These are phyloP conservation scores for Gibbula magus DNA, from an alignment of 2,888 invertebrate species.

Conservation along the genomic window DNA sequence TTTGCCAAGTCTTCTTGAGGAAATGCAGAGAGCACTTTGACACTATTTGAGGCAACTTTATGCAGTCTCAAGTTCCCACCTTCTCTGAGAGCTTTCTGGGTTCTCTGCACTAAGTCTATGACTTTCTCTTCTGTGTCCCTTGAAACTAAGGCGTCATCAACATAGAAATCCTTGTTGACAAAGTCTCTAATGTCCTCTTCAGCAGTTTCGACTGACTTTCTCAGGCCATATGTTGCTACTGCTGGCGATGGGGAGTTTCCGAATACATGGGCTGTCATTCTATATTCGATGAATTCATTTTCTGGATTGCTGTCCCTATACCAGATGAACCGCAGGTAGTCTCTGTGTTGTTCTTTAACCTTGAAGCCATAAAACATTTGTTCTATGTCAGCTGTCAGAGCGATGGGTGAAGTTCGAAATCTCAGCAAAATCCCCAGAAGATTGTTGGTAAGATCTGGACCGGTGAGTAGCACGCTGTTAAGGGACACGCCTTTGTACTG, in stretches of 20 bases:
- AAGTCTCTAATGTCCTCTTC: constrained; percentile 36
- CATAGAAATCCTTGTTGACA: constrained; percentile 43
- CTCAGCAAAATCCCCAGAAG: constrained; percentile 41
- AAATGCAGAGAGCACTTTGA: constrained; percentile 28
- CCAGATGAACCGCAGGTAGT: constrained; percentile 47
- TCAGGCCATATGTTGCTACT: constrained; percentile 41
- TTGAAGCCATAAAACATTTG: constrained; percentile 46
- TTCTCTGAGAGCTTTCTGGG: constrained; percentile 32
- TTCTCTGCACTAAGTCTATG: constrained; percentile 37
- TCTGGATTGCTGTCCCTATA: constrained; percentile 38
- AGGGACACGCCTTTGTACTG: constrained; percentile 33
- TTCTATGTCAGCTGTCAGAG: constrained; percentile 41
- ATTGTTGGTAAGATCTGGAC: constrained; percentile 44
- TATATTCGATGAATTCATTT: constrained; percentile 39
- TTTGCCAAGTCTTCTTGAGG: constrained; percentile 29
- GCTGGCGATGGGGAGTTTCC: constrained; percentile 49
- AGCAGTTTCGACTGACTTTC: constrained; percentile 26
- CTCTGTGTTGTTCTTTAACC: constrained; percentile 37
- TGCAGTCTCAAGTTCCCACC: constrained; percentile 38
- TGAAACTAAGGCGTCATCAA: constrained; percentile 46
- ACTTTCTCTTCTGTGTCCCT: constrained; percentile 28
- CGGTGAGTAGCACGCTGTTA: constrained; percentile 33
- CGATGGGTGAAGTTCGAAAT: constrained; percentile 37
- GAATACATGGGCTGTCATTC: constrained; percentile 49
- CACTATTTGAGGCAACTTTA: constrained; percentile 43